These are phyloP conservation scores for Labrus mixtus DNA, from an alignment of 2,113 vertebrate species.

Conservation along the genomic window DNA sequence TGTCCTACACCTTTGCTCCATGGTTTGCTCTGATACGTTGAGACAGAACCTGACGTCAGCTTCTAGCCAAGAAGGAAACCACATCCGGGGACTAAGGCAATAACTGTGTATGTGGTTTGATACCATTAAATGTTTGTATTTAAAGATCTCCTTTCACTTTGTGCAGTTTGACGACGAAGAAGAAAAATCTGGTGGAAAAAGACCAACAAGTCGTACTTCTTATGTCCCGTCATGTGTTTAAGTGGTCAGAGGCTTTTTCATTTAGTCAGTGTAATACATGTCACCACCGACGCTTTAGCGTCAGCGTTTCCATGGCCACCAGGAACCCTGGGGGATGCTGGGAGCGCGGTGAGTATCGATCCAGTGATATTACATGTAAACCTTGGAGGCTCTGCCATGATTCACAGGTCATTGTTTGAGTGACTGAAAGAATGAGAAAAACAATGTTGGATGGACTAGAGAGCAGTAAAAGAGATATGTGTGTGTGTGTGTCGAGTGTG, in stretches of 20 bases:
- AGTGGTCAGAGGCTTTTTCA: conserved; percentile 27
- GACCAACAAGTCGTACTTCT: neutral
- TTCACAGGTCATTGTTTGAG: conserved; percentile 55
- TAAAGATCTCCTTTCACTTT: no score
- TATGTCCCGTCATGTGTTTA: neutral
- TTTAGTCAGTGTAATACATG: conserved; percentile 27
- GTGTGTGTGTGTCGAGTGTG: neutral
- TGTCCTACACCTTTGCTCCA: no score
- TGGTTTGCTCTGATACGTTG: no score
- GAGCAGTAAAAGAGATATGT: conserved; percentile 23
- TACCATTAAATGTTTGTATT: no score
- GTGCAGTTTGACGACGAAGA: no score
- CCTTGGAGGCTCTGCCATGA: conserved; percentile 46
- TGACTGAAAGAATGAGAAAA: conserved; percentile 46
- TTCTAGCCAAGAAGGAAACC: no score
- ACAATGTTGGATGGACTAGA: conserved; percentile 26
- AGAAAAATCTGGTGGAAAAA: no score
- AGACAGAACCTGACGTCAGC: no score
- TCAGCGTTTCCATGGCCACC: conserved; percentile 42
- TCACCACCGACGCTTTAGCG: neutral
- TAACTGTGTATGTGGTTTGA: no score
- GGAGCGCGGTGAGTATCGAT: conserved; percentile 41
- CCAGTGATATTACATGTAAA: conserved; percentile 55
- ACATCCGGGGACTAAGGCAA: no score
- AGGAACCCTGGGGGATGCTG: conserved; percentile 19